phyloP scores from a whole-genome alignment of 2,888 invertebrate species.

The Ctenicera cuprea region DNA sequence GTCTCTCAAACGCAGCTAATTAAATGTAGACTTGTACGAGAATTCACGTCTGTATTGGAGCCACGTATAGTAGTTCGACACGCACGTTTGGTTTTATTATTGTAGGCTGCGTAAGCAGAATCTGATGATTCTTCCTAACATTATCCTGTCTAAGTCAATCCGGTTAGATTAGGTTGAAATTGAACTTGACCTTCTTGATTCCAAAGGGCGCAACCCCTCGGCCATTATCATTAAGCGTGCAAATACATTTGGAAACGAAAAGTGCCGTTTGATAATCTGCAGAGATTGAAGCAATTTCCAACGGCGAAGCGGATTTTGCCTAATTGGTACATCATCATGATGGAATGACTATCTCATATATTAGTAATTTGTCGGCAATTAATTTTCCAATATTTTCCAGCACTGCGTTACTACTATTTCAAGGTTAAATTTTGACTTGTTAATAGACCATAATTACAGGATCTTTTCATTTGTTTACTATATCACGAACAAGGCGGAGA shows the following conservation, averaged over 20 bases:
- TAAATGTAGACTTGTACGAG: conserved; percentile 39
- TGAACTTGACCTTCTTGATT: conserved; percentile 47
- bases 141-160: conserved; percentile 44
- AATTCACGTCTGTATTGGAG: conserved; percentile 40
- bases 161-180: conserved; percentile 43
- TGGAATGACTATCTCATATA: conserved; percentile 8
- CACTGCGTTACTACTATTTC: conserved; percentile 2
- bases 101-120: conserved; percentile 46
- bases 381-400: conserved; percentile 38
- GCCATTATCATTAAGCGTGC: conserved; percentile 22
- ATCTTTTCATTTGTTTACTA: neutral
- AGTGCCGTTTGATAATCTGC: conserved; percentile 27
- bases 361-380: conserved; percentile 32
- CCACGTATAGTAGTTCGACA: conserved; percentile 40
- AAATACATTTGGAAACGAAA: conserved; percentile 30
- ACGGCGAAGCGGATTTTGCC: conserved; percentile 1
- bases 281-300: conserved; percentile 33
- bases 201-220: conserved; percentile 25
- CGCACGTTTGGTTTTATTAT: conserved; percentile 48
- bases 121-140: conserved; percentile 31
- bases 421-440: conserved; percentile 18
- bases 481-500: no score
- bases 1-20: conserved; percentile 41
- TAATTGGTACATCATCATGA: conserved; percentile 18
- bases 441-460: conserved; percentile 4